Evolutionary conservation across 1,140 invertebrate genomes (phyloP).

Genomic region (Pemphigus obesinymphae): DNA sequence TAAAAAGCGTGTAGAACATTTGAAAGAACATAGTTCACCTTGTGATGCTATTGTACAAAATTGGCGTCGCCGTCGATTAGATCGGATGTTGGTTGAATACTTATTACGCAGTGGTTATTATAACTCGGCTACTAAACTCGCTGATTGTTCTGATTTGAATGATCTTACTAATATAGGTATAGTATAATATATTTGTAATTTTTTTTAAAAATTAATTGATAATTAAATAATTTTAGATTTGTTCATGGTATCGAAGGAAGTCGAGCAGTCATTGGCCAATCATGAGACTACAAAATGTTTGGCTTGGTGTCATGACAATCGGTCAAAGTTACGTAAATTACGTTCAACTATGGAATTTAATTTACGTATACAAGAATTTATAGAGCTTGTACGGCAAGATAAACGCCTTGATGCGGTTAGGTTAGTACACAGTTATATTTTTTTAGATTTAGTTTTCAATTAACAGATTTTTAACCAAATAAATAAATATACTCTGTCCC

Average conservation of each 20-base stretch:
- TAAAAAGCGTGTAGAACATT: slow-evolving; percentile 84
- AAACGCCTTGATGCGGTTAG: slow-evolving; percentile 82
- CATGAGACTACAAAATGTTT: slow-evolving; percentile 84
- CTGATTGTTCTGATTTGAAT: slow-evolving; percentile 74
- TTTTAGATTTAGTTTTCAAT: background rate
- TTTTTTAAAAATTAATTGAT: background rate
- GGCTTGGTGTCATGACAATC: slow-evolving; percentile 96
- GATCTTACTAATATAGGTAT: slow-evolving; percentile 87
- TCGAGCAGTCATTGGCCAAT: slow-evolving; percentile 70
- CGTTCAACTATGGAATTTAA: slow-evolving; percentile 88
- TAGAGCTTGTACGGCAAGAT: slow-evolving; percentile 86
- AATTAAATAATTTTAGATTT: slow-evolving; percentile 60
- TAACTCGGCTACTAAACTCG: slow-evolving; percentile 80
- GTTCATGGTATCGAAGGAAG: slow-evolving; percentile 83
- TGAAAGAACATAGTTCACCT: slow-evolving; percentile 67
- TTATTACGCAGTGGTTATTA: slow-evolving; percentile 94
- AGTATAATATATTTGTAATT: slow-evolving; percentile 38
- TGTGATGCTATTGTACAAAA: slow-evolving; percentile 54
- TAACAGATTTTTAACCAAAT: background rate
- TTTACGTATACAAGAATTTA: slow-evolving; percentile 89
- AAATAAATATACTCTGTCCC: background rate
- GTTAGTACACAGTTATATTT: slow-evolving; percentile 48
- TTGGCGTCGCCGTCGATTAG: slow-evolving; percentile 83
- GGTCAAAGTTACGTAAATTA: slow-evolving; percentile 89
- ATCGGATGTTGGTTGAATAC: slow-evolving; percentile 94